Evolutionary conservation across 2,797 vertebrate species (phyloP), one percentile per base, ranked within the genome.

Genomic region (Merluccius polli): DNA sequence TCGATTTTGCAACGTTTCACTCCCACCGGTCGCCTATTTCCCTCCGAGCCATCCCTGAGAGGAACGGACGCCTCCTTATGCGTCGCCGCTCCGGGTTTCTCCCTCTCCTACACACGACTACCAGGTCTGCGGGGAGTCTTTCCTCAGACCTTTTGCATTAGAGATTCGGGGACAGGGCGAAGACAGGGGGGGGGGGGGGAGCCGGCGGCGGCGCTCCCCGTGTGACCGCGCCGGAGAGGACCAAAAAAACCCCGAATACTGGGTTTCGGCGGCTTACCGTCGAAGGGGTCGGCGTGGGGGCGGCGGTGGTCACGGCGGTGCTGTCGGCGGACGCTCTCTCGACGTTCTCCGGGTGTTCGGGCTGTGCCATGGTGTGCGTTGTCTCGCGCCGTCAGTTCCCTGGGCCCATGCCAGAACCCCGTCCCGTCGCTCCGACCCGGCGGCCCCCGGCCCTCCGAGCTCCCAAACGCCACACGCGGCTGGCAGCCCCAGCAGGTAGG

Each of bases 221-320:
- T 24, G 52, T 59, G 21, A 59, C 21, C 3, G 52, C 1, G 52
- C 52, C 3, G 8, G 52, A 24, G 21, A 10, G 52, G 41, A 44
- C 11, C 16, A 44, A 44, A 44, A 15, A n/a, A n/a, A n/a, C n/a
- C n/a, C n/a, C n/a, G n/a, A n/a, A n/a, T n/a, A n/a, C 41, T 13
- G 12, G 8, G 44, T 18, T 48, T 9, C 7, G 10, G 44, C n/a
- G 52, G 31, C 90, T 87, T 82, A 90, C 89, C 69, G 80, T 77
- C n/a, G 15, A 30, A 1, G 70, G 71, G 35, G 30, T 48, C 29
- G 82, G 79, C 70, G 69, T 70, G 7, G 85, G 74, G 52, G 76
- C 78, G 24, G 63, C 63, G 41, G 80, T 24, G 32, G 76, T 10
- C 38, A 38, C 69, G 33, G 75, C 79, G 16, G 29, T 32, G 35